Conservation (phyloP, 2,797 vertebrate species). For the Pseudochaenichthys georgianus region DNA sequence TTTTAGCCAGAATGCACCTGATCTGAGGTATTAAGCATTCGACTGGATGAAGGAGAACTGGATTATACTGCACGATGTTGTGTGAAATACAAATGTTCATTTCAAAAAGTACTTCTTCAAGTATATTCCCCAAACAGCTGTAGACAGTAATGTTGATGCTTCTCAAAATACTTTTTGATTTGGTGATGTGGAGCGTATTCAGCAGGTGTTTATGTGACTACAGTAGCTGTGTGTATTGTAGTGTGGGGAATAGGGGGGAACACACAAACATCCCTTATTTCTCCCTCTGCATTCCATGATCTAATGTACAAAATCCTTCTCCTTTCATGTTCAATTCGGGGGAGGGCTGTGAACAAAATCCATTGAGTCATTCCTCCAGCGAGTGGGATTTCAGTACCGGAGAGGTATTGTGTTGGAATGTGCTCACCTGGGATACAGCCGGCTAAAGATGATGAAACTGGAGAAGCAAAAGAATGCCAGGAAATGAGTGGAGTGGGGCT, state of each 20-base stretch:
- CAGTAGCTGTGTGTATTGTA: too few species aligned
- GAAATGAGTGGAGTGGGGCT: conserved; percentile 52
- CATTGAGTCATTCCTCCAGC: conserved; percentile 28
- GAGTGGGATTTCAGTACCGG: conserved; percentile 25
- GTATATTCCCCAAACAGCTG: too few species aligned
- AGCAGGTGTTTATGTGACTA: too few species aligned
- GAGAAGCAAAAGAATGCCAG: conserved; percentile 57
- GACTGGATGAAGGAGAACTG: too few species aligned
- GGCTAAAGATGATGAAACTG: conserved; percentile 63
- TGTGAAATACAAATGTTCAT: too few species aligned
- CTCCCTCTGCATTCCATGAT: background rate
- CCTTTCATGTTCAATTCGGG: conserved; percentile 6
- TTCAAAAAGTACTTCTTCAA: too few species aligned
- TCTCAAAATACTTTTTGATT: too few species aligned
- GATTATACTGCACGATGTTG: too few species aligned
- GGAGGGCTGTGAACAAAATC: conserved; percentile 18
- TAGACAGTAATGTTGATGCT: too few species aligned
- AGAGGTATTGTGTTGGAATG: conserved; percentile 54
- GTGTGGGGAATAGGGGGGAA: background rate
- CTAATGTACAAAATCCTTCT: background rate
- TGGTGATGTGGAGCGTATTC: too few species aligned
- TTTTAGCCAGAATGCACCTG: too few species aligned
- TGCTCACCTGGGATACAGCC: conserved; percentile 60
- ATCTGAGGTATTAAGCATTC: too few species aligned
- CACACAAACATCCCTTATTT: background rate